Conservation (phyloP, 2,113 vertebrate genomes). For the Bos javanicus region DNA sequence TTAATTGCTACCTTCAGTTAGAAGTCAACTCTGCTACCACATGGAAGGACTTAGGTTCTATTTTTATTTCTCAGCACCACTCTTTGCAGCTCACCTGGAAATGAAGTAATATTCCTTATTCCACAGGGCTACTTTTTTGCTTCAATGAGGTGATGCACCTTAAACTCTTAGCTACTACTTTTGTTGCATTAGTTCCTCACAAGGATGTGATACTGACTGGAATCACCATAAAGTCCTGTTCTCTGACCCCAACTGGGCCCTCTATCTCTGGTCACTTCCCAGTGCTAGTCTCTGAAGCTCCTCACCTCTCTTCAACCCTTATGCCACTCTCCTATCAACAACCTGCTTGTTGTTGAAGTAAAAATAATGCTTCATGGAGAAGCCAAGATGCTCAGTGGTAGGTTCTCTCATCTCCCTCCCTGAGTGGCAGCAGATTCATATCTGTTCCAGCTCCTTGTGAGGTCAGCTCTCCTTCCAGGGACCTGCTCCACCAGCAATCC, state of each 20-base stretch:
- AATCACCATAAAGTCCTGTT: neutral
- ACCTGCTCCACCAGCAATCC: neutral
- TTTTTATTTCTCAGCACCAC: neutral
- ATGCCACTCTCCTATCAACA: neutral
- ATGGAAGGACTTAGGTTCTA: neutral
- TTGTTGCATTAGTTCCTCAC: neutral
- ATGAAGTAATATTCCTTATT: neutral
- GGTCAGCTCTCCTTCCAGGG: neutral
- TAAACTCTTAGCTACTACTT: neutral
- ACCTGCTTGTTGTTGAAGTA: neutral
- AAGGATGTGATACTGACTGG: neutral
- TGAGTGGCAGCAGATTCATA: neutral
- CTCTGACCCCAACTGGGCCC: neutral
- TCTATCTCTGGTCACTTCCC: neutral
- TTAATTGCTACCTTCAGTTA: neutral
- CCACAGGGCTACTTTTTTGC: neutral
- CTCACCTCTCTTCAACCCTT: neutral
- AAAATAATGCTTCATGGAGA: neutral
- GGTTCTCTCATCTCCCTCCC: neutral
- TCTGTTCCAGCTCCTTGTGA: neutral
- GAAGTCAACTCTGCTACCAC: neutral
- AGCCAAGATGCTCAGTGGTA: neutral
- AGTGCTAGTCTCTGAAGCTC: neutral
- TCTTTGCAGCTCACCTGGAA: neutral
- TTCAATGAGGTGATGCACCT: neutral